These are phyloP conservation scores for Pelvicachromis taeniatus DNA, from an alignment of 2,113 vertebrate genomes.

Conservation along the genomic window DNA sequence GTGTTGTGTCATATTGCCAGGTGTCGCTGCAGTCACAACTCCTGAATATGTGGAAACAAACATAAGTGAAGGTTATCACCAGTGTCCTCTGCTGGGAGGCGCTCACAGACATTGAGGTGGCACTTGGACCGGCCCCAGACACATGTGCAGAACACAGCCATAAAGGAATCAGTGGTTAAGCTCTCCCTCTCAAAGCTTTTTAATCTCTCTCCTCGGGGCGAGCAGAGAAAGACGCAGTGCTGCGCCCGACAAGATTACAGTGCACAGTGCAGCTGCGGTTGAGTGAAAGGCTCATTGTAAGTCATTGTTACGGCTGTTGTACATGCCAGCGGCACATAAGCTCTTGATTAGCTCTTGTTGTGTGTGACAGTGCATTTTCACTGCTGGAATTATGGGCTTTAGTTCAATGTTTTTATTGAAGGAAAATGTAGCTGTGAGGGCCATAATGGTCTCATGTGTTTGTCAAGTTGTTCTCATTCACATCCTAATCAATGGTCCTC, in stretches of 20 bases:
- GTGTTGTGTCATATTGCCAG: background rate
- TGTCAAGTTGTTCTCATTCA: slow-evolving; percentile 33
- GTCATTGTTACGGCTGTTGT: slow-evolving; percentile 58
- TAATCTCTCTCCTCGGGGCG: slow-evolving; percentile 43
- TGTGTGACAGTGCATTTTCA: slow-evolving; percentile 40
- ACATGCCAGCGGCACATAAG: slow-evolving; percentile 54
- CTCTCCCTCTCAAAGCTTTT: slow-evolving; percentile 49
- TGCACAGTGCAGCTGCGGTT: slow-evolving; percentile 40
- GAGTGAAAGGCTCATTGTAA: slow-evolving; percentile 58
- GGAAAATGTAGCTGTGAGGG: slow-evolving; percentile 1
- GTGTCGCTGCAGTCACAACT: background rate
- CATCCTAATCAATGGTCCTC: slow-evolving; percentile 25
- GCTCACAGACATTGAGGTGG: background rate
- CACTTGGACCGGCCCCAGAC: background rate
- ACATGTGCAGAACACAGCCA: slow-evolving; percentile 1
- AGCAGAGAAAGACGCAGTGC: slow-evolving; percentile 53
- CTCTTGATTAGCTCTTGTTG: slow-evolving; percentile 54
- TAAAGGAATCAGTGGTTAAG: slow-evolving; percentile 41
- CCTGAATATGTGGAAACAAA: background rate
- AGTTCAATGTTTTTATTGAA: slow-evolving; percentile 41
- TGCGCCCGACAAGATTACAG: slow-evolving; percentile 62
- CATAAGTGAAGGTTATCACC: slow-evolving; percentile 7
- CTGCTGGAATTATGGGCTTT: slow-evolving; percentile 45
- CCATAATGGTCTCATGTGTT: slow-evolving; percentile 4
- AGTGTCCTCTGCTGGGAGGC: background rate